Base-by-base conservation (phyloP, 2,797 vertebrate genomes). In the Spinus pinus region DNA sequence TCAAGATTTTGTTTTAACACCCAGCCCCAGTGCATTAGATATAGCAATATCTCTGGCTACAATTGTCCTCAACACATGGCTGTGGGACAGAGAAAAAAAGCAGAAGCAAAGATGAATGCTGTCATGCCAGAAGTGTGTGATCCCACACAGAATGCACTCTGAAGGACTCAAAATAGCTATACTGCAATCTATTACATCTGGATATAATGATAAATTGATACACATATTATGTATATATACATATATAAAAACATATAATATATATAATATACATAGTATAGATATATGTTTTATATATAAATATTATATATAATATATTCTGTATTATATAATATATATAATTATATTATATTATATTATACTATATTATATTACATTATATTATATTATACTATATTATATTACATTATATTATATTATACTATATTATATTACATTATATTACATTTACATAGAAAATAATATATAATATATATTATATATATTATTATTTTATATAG, bases 171-270 rank as follows among this genome's bases (percentile, higher is more conserved):
- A 60, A 86, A 42, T 9, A 60, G 8, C 5, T 65, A 2, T 79
- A 16, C 9, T 78, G 24, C 7, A 37, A 31, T 60, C 33, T 84
- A 16, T 47, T 79, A 4, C 41, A 33, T 17, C 14, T 60, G 12
- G 31, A 27, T 37, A 61, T 47, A 74, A 44, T 22, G 4, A 46
- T n/a, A 14, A 31, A 13, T 64, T 4, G 9, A 20, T 39, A 28
- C 3, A 3, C 7, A 46, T 2, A 19, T 6, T 46, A n/a, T 51
- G 4, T 27, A 4, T 56, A 5, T 13, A 51, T 18, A 12, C 12
- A 22, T 23, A 24, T 24, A 25, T 14, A 49, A 27, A 27, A 27
- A 10, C 10, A 50, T 49, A 17, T 41, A 7, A 28, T 18, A 51
- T 18, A 31, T 9, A 35, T 14, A n/a, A 14, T 41, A 41, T 8